Evolutionary conservation across 2,888 invertebrate species (phyloP), one percentile per base, ranked within the genome.

Genomic region (Tupiocoris notatus): DNA sequence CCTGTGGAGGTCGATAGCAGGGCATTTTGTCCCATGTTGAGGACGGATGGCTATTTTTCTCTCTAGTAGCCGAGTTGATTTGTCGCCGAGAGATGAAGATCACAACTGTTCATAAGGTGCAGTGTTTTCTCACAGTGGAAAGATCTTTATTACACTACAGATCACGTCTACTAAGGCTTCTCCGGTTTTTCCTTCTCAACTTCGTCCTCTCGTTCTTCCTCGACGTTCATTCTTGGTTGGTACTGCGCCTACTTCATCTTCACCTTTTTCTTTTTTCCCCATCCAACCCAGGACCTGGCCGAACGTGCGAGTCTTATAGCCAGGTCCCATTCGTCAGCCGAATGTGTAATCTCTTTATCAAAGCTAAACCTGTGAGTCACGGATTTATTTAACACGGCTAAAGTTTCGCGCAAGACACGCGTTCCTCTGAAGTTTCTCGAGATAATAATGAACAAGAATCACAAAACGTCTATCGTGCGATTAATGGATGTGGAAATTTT

Each of bases 291-390:
- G 39, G 39, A 3, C 39, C 39, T 7, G 12, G 6, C 39, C 39
- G 39, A 39, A 39, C 39, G 6, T 39, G 39, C 39, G 39, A 39
- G 39, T 39, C 39, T 39, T 12, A 25, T 24, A 39, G 39, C 16
- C 65, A 65, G 24, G 17, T 20, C 65, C n/a, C 65, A 65, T 65
- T 65, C 65, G 25, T 65, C 65, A 17, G 65, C 25, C 3, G 39
- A 65, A 39, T 39, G 62, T 7, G 18, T 65, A 65, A 65, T 65
- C 65, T 65, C 65, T 65, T 65, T 39, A 65, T 65, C 65, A 17
- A 18, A 7, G 17, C 65, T 18, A 25, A 39, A 39, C 39, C 12
- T 39, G 39, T 39, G 39, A 39, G 39, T 39, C 39, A 39, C 39
- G 39, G 39, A 39, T 39, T 39, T 39, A 39, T 39, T 39, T 39